phyloP scores from a whole-genome alignment of 2,888 invertebrate genomes.

The Poecilobothrus nobilitatus region DNA sequence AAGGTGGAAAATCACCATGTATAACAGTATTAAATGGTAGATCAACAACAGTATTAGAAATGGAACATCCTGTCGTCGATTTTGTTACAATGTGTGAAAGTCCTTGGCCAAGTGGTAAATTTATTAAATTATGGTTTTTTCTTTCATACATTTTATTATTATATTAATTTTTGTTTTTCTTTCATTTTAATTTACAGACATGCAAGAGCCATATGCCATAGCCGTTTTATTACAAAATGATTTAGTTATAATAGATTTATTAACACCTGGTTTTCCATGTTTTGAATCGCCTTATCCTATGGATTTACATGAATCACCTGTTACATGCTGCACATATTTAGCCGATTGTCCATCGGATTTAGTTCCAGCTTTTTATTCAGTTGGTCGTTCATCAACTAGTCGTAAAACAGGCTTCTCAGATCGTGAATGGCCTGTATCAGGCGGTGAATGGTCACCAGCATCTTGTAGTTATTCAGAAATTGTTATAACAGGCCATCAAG shows the following conservation, averaged over 20 bases:
- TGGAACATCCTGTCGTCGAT: conserved; percentile 97
- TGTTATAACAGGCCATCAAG: conserved; percentile 97
- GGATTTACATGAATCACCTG: conserved; percentile 98
- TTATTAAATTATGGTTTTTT: too few species aligned
- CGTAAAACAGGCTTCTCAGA: conserved; percentile 81
- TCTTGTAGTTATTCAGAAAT: conserved; percentile 97
- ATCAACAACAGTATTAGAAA: conserved; percentile 94
- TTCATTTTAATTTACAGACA: conserved; percentile 57
- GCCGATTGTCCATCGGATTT: conserved; percentile 97
- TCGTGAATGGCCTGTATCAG: conserved; percentile 92
- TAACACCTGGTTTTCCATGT: conserved; percentile 91
- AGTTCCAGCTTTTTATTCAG: conserved; percentile 96
- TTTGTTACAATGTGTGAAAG: conserved; percentile 93
- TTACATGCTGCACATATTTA: conserved; percentile 93
- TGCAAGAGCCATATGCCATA: conserved; percentile 96
- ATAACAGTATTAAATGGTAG: conserved; percentile 95
- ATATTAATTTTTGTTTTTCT: too few species aligned
- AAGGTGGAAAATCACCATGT: conserved; percentile 81
- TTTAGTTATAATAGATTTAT: conserved; percentile 94
- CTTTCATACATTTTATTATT: too few species aligned
- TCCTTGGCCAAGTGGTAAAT: conserved; percentile 81
- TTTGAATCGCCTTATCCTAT: conserved; percentile 99
- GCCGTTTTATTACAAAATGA: conserved; percentile 96
- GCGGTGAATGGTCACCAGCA: conserved; percentile 92
- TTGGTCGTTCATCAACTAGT: conserved; percentile 64